phyloP scores from a whole-genome alignment of 2,113 vertebrate species.

The Spea bombifrons region DNA sequence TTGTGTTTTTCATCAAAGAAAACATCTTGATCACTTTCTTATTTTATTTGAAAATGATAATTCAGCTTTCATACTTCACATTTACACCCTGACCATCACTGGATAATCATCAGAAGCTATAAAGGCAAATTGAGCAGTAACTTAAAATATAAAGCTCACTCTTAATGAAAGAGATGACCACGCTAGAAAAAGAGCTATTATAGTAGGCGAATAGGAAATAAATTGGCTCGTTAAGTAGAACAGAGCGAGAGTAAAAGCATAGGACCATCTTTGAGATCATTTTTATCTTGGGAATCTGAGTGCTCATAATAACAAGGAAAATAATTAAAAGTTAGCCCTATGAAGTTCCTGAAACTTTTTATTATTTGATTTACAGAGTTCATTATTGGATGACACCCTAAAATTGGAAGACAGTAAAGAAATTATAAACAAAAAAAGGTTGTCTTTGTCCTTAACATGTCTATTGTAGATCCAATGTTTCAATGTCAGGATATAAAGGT shows the following conservation, averaged over 20 bases:
- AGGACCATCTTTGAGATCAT: constrained; percentile 32
- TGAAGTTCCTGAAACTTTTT: constrained; percentile 32
- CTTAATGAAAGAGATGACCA: constrained; percentile 44
- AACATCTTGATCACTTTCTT: constrained; percentile 17
- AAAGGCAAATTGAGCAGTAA: constrained; percentile 42
- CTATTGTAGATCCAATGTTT: too few relatives aligned
- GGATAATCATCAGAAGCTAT: constrained; percentile 32
- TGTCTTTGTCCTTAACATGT: too few relatives aligned
- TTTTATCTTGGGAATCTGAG: constrained; percentile 40
- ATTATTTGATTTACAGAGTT: neutral
- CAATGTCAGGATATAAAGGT: too few relatives aligned
- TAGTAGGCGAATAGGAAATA: constrained; percentile 37
- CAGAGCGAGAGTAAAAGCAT: constrained; percentile 29
- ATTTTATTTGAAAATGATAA: constrained; percentile 14
- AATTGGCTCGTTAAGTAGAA: constrained; percentile 42
- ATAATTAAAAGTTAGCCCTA: constrained; percentile 37
- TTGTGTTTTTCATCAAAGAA: constrained; percentile 17
- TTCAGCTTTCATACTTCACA: constrained; percentile 10
- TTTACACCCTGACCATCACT: constrained; percentile 29
- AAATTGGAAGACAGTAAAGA: neutral
- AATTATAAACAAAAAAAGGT: too few relatives aligned
- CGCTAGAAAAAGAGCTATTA: constrained; percentile 36
- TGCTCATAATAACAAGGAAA: constrained; percentile 28
- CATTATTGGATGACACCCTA: neutral
- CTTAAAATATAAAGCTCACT: constrained; percentile 43